Percentiles rank a stretch among this genome's conserved stretches.
These are phyloP conservation scores for Stegodyphus mimosarum DNA, from an alignment of 1,140 invertebrate species.

Conservation along the genomic window DNA sequence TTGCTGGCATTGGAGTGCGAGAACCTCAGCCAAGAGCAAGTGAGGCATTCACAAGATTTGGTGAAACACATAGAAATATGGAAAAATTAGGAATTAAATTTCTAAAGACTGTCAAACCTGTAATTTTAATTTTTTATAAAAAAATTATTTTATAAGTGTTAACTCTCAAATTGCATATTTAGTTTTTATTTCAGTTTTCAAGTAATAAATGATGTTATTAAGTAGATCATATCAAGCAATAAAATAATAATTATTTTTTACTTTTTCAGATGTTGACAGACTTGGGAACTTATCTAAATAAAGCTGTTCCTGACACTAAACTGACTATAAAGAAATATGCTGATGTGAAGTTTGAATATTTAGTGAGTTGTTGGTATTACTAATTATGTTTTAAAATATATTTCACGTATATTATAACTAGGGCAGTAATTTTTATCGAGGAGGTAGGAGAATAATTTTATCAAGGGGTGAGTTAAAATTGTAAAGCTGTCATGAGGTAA, in stretches of 20 bases:
- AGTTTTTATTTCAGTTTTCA: background rate
- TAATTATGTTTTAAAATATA: no score
- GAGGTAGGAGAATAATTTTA: no score
- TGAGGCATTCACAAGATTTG: conserved; percentile 95
- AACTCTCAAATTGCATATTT: background rate
- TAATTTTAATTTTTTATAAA: conserved; percentile 68
- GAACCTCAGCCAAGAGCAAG: conserved; percentile 95
- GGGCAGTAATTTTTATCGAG: no score
- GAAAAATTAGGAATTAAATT: conserved; percentile 92
- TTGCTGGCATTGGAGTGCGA: conserved; percentile 91
- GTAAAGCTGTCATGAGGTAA: no score
- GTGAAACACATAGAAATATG: conserved; percentile 91
- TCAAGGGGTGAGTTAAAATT: no score
- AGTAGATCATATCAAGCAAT: background rate
- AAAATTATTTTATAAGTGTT: background rate
- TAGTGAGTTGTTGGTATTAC: conserved; percentile 70
- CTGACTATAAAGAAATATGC: conserved; percentile 97
- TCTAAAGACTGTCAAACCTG: conserved; percentile 91
- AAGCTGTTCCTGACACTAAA: conserved; percentile 97
- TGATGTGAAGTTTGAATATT: conserved; percentile 97
- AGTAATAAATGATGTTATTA: background rate
- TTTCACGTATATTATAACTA: no score
- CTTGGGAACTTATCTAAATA: conserved; percentile 94
- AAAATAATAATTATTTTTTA: conserved; percentile 3
- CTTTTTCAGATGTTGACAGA: conserved; percentile 83